A percentile compares a stretch with the other conserved stretches of the same genome.
Conservation (phyloP, 2,797 vertebrate genomes). For the Labroides dimidiatus region DNA sequence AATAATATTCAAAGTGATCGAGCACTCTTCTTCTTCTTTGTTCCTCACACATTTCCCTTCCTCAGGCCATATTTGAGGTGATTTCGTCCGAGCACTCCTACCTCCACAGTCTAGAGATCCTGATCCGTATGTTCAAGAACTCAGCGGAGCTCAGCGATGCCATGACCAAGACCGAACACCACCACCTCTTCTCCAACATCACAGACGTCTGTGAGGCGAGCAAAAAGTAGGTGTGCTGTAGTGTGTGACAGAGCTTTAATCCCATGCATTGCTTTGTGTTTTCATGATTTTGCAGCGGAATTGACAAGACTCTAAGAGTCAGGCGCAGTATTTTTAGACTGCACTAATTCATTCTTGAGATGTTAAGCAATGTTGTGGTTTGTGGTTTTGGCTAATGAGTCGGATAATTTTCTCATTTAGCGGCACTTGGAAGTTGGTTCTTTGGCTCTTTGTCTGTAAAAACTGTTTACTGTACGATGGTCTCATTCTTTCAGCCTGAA, state of each 20-base stretch:
- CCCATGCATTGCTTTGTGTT: too few species aligned
- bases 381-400: slow-evolving; percentile 34
- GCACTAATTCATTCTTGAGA: not conserved
- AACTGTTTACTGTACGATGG: slow-evolving; percentile 8
- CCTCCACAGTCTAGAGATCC: slow-evolving; percentile 94
- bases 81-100: slow-evolving; percentile 99
- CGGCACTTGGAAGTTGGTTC: slow-evolving; percentile 1
- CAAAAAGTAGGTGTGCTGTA: slow-evolving; percentile 86
- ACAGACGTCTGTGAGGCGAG: slow-evolving; percentile 93
- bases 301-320: not conserved
- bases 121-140: slow-evolving; percentile 96
- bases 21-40: not conserved
- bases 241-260: not conserved
- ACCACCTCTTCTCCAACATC: slow-evolving; percentile 99
- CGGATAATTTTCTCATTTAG: slow-evolving; percentile 17
- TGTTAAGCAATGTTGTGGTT: slow-evolving; percentile 8
- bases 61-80: slow-evolving; percentile 96
- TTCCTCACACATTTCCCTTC: not conserved
- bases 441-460: slow-evolving; percentile 23
- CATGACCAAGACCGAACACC: slow-evolving; percentile 96
- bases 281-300: not conserved
- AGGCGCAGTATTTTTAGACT: not conserved
- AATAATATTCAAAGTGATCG: not conserved
- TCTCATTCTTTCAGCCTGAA: slow-evolving; percentile 3
- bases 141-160: slow-evolving; percentile 90